A percentile compares a stretch with the other conserved stretches of the same genome.
These are phyloP conservation scores for Spea multiplicata DNA, from an alignment of 2,113 vertebrate genomes.

Conservation along the genomic window DNA sequence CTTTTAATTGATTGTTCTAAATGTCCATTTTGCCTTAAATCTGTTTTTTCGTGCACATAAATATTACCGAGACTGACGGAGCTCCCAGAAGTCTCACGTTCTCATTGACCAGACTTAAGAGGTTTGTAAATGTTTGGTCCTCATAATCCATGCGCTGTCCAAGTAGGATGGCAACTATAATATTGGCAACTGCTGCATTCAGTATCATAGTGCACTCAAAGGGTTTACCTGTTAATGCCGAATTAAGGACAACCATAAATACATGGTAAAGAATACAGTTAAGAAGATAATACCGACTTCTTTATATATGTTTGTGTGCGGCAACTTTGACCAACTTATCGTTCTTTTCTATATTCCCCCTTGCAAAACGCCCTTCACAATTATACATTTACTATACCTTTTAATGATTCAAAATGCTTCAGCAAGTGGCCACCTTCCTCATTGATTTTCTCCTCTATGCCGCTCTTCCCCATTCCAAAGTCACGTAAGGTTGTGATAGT, in stretches of 20 bases:
- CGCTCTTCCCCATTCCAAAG: constrained; percentile 60
- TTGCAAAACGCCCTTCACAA: background rate
- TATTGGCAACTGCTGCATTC: constrained; percentile 58
- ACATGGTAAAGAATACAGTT: background rate
- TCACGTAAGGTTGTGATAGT: constrained; percentile 55
- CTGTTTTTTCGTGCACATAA: background rate
- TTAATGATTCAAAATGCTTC: constrained; percentile 34
- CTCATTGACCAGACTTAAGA: constrained; percentile 54
- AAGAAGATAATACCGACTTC: background rate
- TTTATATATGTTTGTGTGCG: background rate
- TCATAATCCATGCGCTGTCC: constrained; percentile 60
- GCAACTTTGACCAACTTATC: background rate
- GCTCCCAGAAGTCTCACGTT: constrained; percentile 55
- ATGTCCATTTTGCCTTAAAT: no score
- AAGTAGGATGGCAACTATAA: constrained; percentile 60
- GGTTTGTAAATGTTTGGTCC: constrained; percentile 55
- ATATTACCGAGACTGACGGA: constrained; percentile 52
- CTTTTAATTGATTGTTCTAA: no score
- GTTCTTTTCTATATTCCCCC: no score
- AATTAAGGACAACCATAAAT: background rate
- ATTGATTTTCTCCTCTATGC: constrained; percentile 56
- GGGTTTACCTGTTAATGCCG: background rate
- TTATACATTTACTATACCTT: constrained; percentile 35
- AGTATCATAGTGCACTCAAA: constrained; percentile 4
- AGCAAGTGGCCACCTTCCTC: constrained; percentile 54